Conservation (phyloP, 2,113 vertebrate species). For the Sander lucioperca region DNA sequence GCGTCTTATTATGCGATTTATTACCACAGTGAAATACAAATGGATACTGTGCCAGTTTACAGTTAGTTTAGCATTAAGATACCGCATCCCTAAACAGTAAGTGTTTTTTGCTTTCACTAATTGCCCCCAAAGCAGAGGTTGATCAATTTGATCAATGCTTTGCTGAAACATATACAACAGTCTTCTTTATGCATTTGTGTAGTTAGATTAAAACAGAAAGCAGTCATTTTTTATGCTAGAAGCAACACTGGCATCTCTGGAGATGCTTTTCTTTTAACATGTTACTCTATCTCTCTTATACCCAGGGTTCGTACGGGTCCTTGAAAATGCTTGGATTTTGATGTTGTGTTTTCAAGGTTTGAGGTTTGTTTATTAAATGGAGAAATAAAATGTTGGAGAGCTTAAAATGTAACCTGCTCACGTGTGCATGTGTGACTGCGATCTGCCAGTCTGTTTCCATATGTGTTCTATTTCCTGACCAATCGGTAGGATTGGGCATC, state of each 20-base stretch:
- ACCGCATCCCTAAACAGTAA: conserved; percentile 2
- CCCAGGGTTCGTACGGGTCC: too few relatives aligned
- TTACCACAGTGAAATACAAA: conserved; percentile 29
- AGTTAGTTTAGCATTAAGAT: conserved; percentile 14
- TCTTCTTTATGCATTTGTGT: background rate
- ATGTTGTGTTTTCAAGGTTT: too few relatives aligned
- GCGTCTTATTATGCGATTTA: conserved; percentile 37
- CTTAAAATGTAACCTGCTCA: too few relatives aligned
- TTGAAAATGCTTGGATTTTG: too few relatives aligned
- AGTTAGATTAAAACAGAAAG: background rate
- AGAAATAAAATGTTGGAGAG: too few relatives aligned
- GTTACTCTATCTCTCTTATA: background rate
- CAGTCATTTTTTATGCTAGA: background rate
- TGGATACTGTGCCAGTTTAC: conserved; percentile 11
- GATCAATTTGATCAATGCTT: conserved; percentile 2
- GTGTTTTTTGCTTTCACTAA: conserved; percentile 21
- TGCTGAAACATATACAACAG: conserved; percentile 1
- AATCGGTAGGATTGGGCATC: too few relatives aligned
- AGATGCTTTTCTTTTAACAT: background rate
- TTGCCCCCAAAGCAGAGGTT: conserved; percentile 22
- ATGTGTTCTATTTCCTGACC: too few relatives aligned
- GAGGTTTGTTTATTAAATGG: too few relatives aligned
- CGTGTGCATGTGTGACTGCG: too few relatives aligned
- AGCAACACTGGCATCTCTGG: background rate
- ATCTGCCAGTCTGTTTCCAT: too few relatives aligned